phyloP scores from a whole-genome alignment of 2,888 invertebrate genomes.

The Drosophila heteroneura region DNA sequence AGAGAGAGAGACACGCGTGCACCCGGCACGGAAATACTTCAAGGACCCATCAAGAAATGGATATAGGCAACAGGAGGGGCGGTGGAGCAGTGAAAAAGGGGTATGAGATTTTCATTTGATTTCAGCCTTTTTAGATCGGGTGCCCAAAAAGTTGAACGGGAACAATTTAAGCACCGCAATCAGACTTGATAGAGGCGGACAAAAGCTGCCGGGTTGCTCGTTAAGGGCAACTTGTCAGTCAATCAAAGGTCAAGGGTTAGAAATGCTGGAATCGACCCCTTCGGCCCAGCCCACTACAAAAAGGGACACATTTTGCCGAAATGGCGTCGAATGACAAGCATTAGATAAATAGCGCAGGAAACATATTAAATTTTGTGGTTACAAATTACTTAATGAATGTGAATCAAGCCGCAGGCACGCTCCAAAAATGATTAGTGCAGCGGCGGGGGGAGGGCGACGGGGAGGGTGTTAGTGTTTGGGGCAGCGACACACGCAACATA shows the following conservation, averaged over 20 bases:
- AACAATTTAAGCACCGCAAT: constrained; percentile 69
- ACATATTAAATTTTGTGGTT: constrained; percentile 76
- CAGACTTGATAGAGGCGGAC: constrained; percentile 48
- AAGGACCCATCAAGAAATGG: constrained; percentile 33
- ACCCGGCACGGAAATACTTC: constrained; percentile 64
- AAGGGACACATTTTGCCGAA: constrained; percentile 49
- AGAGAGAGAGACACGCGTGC: constrained; percentile 42
- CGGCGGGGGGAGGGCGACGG: too few species aligned
- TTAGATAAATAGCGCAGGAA: constrained; percentile 70
- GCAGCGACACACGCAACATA: constrained; percentile 28
- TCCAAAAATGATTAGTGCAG: constrained; percentile 6
- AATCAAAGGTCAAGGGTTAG: constrained; percentile 76
- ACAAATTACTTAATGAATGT: constrained; percentile 76
- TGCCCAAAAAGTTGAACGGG: constrained; percentile 49
- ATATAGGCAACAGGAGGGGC: not conserved
- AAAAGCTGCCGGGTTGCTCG: constrained; percentile 34
- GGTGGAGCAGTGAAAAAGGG: not conserved
- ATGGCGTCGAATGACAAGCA: constrained; percentile 52
- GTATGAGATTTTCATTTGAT: constrained; percentile 51
- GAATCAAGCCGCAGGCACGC: constrained; percentile 50
- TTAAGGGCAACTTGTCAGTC: constrained; percentile 76
- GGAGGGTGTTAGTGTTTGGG: not conserved
- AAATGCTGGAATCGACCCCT: not conserved
- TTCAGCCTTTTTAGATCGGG: constrained; percentile 17
- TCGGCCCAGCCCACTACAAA: constrained; percentile 4